These are phyloP conservation scores for Drosophila ananassae DNA, from an alignment of 1,140 invertebrate species.

Conservation along the genomic window DNA sequence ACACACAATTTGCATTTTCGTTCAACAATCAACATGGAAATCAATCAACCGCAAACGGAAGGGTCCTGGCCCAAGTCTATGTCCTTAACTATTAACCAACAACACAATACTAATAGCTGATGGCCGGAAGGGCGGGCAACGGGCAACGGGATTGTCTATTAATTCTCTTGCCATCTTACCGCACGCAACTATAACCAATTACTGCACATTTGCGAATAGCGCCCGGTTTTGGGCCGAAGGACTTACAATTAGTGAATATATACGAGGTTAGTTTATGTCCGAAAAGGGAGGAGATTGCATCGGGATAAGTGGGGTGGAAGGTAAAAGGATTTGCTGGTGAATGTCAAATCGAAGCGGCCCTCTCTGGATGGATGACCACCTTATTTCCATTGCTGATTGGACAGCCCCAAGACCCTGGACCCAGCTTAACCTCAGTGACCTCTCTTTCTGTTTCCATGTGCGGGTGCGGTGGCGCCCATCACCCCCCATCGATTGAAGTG, in stretches of 20 bases:
- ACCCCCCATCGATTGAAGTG: neutral
- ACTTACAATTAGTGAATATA: conserved; percentile 68
- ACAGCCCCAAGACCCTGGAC: neutral
- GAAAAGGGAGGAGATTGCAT: neutral
- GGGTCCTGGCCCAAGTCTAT: conserved; percentile 10
- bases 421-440: neutral
- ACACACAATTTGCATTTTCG: conserved; percentile 67
- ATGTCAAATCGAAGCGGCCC: neutral
- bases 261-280: conserved; percentile 53
- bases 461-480: neutral
- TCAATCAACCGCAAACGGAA: conserved; percentile 73
- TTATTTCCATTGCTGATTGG: conserved; percentile 5
- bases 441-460: neutral
- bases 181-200: conserved; percentile 77
- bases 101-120: conserved; percentile 73
- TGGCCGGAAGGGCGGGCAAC: conserved; percentile 11
- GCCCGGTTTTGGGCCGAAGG: conserved; percentile 18
- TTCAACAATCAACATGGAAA: conserved; percentile 73
- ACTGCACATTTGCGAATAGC: conserved; percentile 75
- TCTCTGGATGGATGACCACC: neutral
- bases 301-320: neutral
- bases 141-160: neutral
- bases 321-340: neutral
- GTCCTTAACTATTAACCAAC: conserved; percentile 70
- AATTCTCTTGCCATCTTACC: conserved; percentile 16